These are phyloP conservation scores for Tinea pellionella DNA, from an alignment of 2,888 invertebrate species.

Conservation along the genomic window DNA sequence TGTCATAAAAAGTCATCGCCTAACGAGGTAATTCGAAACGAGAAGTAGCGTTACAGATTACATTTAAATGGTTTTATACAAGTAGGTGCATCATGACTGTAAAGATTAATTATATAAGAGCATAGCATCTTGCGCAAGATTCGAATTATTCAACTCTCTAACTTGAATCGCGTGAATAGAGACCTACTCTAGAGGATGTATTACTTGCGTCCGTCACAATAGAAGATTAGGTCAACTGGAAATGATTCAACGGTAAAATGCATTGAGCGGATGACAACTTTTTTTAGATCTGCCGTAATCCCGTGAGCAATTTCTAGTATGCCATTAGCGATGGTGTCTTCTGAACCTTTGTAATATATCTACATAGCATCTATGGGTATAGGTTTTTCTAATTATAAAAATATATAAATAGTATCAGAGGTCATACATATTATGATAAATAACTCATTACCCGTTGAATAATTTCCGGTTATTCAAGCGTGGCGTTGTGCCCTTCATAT, in stretches of 20 bases:
- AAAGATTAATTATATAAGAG: constrained; percentile 29
- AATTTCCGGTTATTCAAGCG: not conserved
- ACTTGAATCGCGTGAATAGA: constrained; percentile 23
- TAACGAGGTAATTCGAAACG: not conserved
- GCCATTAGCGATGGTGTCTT: not conserved
- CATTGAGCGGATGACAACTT: constrained; percentile 2
- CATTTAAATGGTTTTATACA: not conserved
- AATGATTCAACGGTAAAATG: constrained; percentile 5
- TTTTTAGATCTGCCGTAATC: not conserved
- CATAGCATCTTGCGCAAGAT: constrained; percentile 20
- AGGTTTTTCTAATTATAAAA: too few relatives aligned
- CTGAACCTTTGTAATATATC: too few relatives aligned
- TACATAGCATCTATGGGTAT: too few relatives aligned
- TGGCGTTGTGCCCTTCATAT: not conserved
- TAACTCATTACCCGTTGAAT: too few relatives aligned
- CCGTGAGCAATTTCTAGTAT: not conserved
- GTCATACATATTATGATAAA: too few relatives aligned
- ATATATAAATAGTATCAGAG: too few relatives aligned
- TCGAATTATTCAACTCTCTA: constrained; percentile 36
- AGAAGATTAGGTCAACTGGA: constrained; percentile 33
- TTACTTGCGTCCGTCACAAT: constrained; percentile 25
- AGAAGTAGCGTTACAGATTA: not conserved
- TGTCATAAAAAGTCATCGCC: not conserved
- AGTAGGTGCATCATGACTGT: not conserved
- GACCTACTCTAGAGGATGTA: constrained; percentile 27